phyloP scores from a whole-genome alignment of 1,140 invertebrate species.

The Cydia splendana region DNA sequence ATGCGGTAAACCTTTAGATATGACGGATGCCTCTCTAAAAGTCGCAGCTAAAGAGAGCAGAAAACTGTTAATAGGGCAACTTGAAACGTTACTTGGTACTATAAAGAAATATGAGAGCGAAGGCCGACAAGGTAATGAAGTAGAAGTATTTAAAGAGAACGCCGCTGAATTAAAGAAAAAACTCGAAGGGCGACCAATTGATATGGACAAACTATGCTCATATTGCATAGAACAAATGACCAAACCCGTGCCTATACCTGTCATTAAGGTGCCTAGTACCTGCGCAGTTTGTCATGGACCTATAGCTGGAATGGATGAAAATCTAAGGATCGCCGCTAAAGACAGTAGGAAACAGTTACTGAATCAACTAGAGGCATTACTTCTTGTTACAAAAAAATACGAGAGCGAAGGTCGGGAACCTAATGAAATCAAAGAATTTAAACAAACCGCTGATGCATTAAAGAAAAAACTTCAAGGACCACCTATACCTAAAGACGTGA shows the following conservation, averaged over 20 bases:
- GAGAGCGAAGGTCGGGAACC: constrained; percentile 42
- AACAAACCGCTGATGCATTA: constrained; percentile 48
- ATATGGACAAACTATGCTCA: constrained; percentile 38
- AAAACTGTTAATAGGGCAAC: neutral
- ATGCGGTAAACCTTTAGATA: neutral
- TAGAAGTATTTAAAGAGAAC: constrained; percentile 50
- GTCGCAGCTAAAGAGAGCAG: neutral
- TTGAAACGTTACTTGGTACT: constrained; percentile 40
- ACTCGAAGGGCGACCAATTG: constrained; percentile 5
- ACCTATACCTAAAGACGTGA: constrained; percentile 38
- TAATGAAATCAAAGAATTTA: constrained; percentile 44
- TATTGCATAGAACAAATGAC: constrained; percentile 34
- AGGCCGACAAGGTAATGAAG: constrained; percentile 37
- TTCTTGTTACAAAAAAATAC: constrained; percentile 46
- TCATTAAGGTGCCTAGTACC: too few species aligned
- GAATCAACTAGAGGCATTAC: constrained; percentile 34
- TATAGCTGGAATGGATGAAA: too few species aligned
- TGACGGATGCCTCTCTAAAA: neutral
- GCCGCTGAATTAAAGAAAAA: constrained; percentile 47
- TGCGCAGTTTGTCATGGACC: too few species aligned
- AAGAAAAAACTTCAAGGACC: constrained; percentile 36
- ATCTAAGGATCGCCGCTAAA: too few species aligned
- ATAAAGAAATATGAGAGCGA: constrained; percentile 48
- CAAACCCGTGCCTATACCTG: neutral
- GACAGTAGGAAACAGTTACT: neutral